These are phyloP conservation scores for Papilio machaon DNA, from an alignment of 1,140 invertebrate genomes.

Conservation along the genomic window DNA sequence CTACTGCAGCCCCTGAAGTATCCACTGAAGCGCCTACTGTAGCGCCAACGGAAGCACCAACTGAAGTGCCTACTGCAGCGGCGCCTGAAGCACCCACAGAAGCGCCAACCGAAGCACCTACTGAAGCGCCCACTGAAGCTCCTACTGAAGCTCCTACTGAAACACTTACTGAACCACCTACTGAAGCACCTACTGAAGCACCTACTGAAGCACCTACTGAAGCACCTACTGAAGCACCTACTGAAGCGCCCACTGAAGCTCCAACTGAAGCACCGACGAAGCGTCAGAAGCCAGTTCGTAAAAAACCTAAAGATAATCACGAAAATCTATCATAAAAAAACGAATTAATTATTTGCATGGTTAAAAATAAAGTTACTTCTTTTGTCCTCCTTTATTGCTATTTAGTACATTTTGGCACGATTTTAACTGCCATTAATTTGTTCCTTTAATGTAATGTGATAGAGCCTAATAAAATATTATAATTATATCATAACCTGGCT, in stretches of 20 bases:
- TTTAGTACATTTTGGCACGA: not conserved
- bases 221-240: slow-evolving; percentile 28
- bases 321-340: slow-evolving; percentile 30
- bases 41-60: slow-evolving; percentile 13
- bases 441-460: not conserved
- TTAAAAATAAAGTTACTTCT: slow-evolving; percentile 17
- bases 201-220: slow-evolving; percentile 24
- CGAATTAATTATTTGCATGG: not conserved
- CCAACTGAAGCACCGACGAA: slow-evolving; percentile 38
- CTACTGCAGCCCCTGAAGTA: slow-evolving; percentile 30
- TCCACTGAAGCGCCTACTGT: slow-evolving; percentile 13
- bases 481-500: too few relatives aligned
- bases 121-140: slow-evolving; percentile 25
- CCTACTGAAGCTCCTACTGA: slow-evolving; percentile 21
- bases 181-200: slow-evolving; percentile 27
- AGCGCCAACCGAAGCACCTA: slow-evolving; percentile 20
- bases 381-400: not conserved
- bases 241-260: not conserved
- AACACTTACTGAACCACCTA: slow-evolving; percentile 25
- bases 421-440: not conserved
- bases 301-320: slow-evolving; percentile 33
- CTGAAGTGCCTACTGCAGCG: slow-evolving; percentile 29
- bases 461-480: too few relatives aligned
- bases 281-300: slow-evolving; percentile 30
- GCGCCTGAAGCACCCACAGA: slow-evolving; percentile 31